Base-by-base conservation (phyloP, 2,797 vertebrate genomes). In the Coreius guichenoti region DNA sequence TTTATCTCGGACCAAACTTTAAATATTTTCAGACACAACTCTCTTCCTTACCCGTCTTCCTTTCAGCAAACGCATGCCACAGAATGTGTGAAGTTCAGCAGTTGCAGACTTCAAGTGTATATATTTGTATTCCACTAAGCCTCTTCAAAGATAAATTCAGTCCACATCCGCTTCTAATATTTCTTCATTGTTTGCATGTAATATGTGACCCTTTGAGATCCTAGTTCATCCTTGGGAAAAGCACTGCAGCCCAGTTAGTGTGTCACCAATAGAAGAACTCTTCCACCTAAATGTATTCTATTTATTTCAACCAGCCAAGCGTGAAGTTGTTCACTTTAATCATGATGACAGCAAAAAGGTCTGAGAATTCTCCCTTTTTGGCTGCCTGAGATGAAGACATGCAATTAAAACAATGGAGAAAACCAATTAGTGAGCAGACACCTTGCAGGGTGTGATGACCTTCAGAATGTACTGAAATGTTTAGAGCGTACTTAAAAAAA, bases 1-100 rank as follows among this genome's bases (percentile, higher is more conserved):
- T 95, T 95, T 92, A 95, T 95, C 93, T 94, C 88, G 51, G 86
- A 91, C 90, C 92, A 89, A 91, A 90, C 91, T 94, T 92, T 92
- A 94, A 94, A 94, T 94, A 90, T 92, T 87, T 89, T 94, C 92
- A 94, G 94, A 94, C 92, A 90, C 91, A 89, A 89, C 89, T 91
- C 86, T 47, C 90, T 91, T 90, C 92, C 49, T 33, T 90, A 91
- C 92, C 89, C 90, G 84, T 92, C 88, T 89, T 89, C 87, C 90
- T 91, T 89, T 90, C 92, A 91, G 91, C 90, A 89, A 75, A 89
- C 88, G 87, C 90, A 90, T 88, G 81, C 90, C 90, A 90, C 86
- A 90, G 89, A 93, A 93, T 92, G 93, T 93, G 94, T 92, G 89
- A 92, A 86, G 89, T 89, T 93, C 92, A 92, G 89, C 92, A 92